These are phyloP conservation scores for Coenobita brevimanus DNA, from an alignment of 1,140 invertebrate species.

Conservation along the genomic window DNA sequence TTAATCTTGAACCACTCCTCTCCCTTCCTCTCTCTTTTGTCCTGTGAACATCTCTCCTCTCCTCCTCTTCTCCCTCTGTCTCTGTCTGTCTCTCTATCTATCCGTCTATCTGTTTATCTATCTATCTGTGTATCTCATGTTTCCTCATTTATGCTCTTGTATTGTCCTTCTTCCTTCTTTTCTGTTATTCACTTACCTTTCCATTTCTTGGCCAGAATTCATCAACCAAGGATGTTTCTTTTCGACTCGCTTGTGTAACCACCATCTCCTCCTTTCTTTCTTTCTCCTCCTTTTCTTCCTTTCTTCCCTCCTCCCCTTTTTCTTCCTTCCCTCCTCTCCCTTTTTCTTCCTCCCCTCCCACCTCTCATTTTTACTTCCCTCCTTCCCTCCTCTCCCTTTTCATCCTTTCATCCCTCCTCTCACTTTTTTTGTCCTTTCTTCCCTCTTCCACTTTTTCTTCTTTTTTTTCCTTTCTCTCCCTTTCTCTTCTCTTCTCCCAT, in stretches of 20 bases:
- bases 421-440: not conserved
- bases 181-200: not conserved
- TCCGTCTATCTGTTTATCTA: not conserved
- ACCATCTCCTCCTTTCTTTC: not conserved
- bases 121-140: not conserved
- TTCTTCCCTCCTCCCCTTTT: constrained; percentile 1
- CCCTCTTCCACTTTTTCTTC: not conserved
- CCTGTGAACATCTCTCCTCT: not conserved
- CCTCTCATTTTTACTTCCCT: not conserved
- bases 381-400: not conserved
- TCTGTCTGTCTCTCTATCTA: not conserved
- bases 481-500: no score
- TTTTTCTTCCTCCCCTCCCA: not conserved
- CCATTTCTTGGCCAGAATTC: no score
- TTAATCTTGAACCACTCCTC: not conserved
- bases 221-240: no score
- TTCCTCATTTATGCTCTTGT: not conserved
- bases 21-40: not conserved
- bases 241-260: not conserved
- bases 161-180: not conserved
- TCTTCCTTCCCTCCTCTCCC: constrained; percentile 1
- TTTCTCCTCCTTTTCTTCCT: not conserved
- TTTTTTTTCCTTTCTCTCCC: not conserved
- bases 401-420: not conserved
- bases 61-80: no score